Evolutionary conservation across 2,113 vertebrate genomes (phyloP), one percentile per base, ranked within the genome.

Genomic region (Raja brachyura): DNA sequence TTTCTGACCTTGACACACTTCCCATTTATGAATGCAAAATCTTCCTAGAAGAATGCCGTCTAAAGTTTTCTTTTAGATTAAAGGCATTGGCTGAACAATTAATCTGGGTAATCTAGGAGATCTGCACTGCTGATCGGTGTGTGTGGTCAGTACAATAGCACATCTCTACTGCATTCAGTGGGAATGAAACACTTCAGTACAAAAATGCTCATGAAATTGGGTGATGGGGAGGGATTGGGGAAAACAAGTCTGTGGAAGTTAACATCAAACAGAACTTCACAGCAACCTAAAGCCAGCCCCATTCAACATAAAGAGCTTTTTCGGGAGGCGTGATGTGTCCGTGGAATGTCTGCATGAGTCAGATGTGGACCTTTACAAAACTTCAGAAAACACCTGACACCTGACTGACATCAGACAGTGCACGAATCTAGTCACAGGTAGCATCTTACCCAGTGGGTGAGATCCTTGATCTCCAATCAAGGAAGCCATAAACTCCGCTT

Each of bases 331-430:
- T 31, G 83, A 63, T 86, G 56, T 31, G 83, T 63, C 28, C 14
- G 59, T 25, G 28, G 4, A 31, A 88, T 33, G 31, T 88, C 83
- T 20, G 59, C 83, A 33, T 31, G 83, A 88, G 5, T 88, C 83
- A 88, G 59, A 33, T 2, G 18, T 31, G 28, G 59, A 59, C 83
- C 59, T 31, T 88, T 86, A 18, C 83, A 66, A 66, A 88, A 18
- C 13, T 61, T 31, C 28, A 88, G 28, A 63, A 88, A 88, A 88
- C 83, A 88, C 56, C 81, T 85, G 81, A 85, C 81, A 85, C 81
- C 83, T 88, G 83, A 88, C 83, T 31, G 83, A 88, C 59, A 88
- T 63, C 59, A 88, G 61, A 88, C 59, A 31, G 25, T 28, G 25
- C 59, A n/a, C 56, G 10, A 31, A 59, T 59, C 16, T 28, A 66